A percentile compares a stretch with the other conserved stretches of the same genome.
phyloP scores from a whole-genome alignment of 1,140 invertebrate genomes.

The Drosophila baimaii region DNA sequence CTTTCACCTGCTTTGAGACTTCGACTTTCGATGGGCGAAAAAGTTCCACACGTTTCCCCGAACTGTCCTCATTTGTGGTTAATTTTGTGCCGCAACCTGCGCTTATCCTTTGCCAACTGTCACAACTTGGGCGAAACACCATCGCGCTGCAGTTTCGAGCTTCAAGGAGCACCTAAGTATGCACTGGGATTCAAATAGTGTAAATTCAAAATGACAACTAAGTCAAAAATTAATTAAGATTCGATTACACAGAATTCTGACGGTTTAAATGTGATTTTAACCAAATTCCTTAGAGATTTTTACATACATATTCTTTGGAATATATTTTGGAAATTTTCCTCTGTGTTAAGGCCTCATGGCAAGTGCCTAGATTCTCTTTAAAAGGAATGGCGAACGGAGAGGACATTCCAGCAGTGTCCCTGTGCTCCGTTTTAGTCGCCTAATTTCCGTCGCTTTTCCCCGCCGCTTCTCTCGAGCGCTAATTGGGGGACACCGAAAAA shows the following conservation, averaged over 20 bases:
- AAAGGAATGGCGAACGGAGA: neutral
- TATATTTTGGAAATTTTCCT: neutral
- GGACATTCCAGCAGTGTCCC: slow-evolving; percentile 22
- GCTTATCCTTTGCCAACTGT: slow-evolving; percentile 59
- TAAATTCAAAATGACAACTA: neutral
- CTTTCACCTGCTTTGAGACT: slow-evolving; percentile 42
- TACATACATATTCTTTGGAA: no score
- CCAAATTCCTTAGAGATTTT: neutral
- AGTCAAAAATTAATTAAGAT: neutral
- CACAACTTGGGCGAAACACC: slow-evolving; percentile 27
- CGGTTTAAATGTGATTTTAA: neutral
- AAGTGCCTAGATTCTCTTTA: neutral
- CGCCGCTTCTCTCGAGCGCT: slow-evolving; percentile 38
- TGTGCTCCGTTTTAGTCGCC: slow-evolving; percentile 51
- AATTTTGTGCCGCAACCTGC: slow-evolving; percentile 50
- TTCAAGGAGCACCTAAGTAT: slow-evolving; percentile 36
- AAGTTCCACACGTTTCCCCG: slow-evolving; percentile 46
- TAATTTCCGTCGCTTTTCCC: slow-evolving; percentile 63
- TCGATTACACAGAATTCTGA: neutral
- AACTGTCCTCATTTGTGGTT: slow-evolving; percentile 71
- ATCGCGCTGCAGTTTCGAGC: slow-evolving; percentile 38
- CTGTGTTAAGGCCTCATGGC: neutral
- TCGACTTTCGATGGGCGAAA: slow-evolving; percentile 56
- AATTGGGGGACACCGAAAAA: slow-evolving; percentile 68
- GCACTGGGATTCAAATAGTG: slow-evolving; percentile 12